phyloP scores from a whole-genome alignment of 2,888 invertebrate species.

The Leptopterna dolabrata region DNA sequence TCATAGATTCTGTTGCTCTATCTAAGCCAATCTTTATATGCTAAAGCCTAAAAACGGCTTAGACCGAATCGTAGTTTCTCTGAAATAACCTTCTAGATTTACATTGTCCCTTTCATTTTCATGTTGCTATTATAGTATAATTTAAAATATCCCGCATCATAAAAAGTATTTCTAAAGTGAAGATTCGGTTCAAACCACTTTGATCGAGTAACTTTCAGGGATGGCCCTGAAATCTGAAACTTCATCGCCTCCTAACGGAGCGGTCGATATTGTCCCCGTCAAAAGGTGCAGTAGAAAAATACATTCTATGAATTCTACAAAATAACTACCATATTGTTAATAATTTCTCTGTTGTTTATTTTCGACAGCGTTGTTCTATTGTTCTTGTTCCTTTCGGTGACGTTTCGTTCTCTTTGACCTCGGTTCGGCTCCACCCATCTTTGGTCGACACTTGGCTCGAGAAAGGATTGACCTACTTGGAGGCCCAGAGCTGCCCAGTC shows the following conservation, averaged over 20 bases:
- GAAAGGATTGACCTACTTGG: neutral
- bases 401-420: neutral
- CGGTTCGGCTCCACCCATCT: slow-evolving; percentile 6
- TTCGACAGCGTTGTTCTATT: neutral
- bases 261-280: slow-evolving; percentile 59
- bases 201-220: neutral
- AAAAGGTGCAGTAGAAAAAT: slow-evolving; percentile 61
- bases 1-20: slow-evolving; percentile 53
- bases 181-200: neutral
- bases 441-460: neutral
- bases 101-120: neutral
- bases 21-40: slow-evolving; percentile 57
- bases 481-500: neutral
- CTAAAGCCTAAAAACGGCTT: slow-evolving; percentile 11
- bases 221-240: slow-evolving; percentile 62
- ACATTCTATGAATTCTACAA: neutral
- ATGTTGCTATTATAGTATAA: neutral
- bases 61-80: neutral
- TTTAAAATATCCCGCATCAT: neutral
- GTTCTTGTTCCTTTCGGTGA: neutral
- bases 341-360: neutral
- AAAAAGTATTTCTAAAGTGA: neutral
- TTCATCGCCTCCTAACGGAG: slow-evolving; percentile 60
- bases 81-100: neutral
- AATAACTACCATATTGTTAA: neutral